phyloP scores from a whole-genome alignment of 2,797 vertebrate species.

The Poecile montanus region DNA sequence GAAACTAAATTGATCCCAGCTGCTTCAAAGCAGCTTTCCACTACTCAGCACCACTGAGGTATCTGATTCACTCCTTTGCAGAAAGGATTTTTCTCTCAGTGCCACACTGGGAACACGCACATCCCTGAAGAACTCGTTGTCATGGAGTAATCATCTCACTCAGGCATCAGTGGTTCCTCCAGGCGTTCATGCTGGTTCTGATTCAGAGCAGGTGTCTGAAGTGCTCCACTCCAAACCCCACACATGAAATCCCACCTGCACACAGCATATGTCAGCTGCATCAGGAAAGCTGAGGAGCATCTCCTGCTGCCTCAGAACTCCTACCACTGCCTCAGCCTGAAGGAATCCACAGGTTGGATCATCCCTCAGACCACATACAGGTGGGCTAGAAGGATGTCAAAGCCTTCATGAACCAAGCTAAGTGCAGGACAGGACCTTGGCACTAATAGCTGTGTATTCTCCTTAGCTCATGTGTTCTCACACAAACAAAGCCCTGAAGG shows the following conservation, averaged over 20 bases:
- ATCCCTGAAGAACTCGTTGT: not conserved
- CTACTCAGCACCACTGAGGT: not conserved
- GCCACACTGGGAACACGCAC: not conserved
- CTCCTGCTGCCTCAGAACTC: not conserved
- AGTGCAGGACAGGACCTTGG: not conserved
- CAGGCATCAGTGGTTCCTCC: not conserved
- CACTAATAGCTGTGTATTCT: not conserved
- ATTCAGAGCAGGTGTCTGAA: not conserved
- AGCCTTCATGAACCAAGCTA: not conserved
- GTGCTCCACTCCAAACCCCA: not conserved
- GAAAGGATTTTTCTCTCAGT: not conserved
- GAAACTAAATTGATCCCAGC: not conserved
- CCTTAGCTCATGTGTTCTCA: not conserved
- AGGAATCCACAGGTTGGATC: not conserved
- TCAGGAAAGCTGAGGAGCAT: not conserved
- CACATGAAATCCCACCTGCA: not conserved
- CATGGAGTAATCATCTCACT: not conserved
- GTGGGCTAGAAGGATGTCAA: not conserved
- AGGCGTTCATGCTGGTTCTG: rapidly evolving
- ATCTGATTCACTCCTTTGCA: not conserved
- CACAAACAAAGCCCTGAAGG: not conserved
- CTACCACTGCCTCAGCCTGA: not conserved
- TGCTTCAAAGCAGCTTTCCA: not conserved
- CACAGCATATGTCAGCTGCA: rapidly evolving
- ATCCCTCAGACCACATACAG: not conserved